Base-by-base conservation (phyloP, 1,140 invertebrate species). In the Xylocopa sonorina region DNA sequence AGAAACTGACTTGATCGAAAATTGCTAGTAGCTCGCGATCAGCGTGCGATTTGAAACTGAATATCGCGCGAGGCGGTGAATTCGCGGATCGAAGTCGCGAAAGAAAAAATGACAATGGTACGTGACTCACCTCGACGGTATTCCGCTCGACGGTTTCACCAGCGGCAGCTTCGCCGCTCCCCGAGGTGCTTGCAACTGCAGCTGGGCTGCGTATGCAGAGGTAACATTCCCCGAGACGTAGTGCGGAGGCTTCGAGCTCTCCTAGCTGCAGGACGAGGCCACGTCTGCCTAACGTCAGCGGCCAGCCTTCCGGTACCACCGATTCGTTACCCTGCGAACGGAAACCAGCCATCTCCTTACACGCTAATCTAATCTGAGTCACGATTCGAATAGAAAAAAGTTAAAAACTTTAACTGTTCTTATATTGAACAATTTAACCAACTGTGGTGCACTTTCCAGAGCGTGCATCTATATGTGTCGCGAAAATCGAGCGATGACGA, bases 181-280 rank as follows among this genome's bases (percentile, higher is more conserved):
- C 82, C 73, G 82, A 87, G 84, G 88, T 87, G 89, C 87, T 90
- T 78, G 88, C 87, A 83, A 87, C 85, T 88, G 87, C 88, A 88
- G 89, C 89, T 85, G 90, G 87, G 87, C 88, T 90, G 84, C 92
- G 90, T 77, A 93, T 91, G 85, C 93, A 93, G 71, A 94, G 92
- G 91, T 93, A 93, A 90, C 91, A 93, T 92, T 94, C 93, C 87
- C 92, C 91, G 74, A 91, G 88, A 80, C 92, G 90, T 71, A 93
- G 90, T 41, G 91, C 89, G 72, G 93, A 92, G 77, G 92, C 90
- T 74, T 93, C 93, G 79, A 93, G 88, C 78, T 93, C 93, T 27
- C 93, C 93, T 62, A 94, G 89, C 78, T 93, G 92, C 58, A 93
- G 87, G 74, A 92, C 86, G 62, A 94, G 87, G 43, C 92, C 93